Evolutionary conservation across 1,140 invertebrate species (phyloP), one percentile per base, ranked within the genome.

Genomic region (Hycleus phaleratus): DNA sequence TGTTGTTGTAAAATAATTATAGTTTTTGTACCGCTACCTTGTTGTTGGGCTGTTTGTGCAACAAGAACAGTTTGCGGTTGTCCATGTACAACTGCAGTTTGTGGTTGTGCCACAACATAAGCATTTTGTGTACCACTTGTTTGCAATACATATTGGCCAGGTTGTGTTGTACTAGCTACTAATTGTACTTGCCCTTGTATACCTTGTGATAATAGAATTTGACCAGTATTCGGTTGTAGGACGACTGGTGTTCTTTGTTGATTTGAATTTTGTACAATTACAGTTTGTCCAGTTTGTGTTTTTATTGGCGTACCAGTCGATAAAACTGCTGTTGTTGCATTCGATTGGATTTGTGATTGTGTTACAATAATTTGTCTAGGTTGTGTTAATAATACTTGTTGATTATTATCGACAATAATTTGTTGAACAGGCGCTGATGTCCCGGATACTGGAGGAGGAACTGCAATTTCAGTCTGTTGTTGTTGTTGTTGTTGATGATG

Each of bases 1-100:
- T 85, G 83, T 26, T 83, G 84, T 62, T 87, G 85, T 10, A 87
- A 66, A 46, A 87, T 86, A 39, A 87, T 87, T 18, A 87, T 86
- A 0, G 85, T 87, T 62, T 87, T 87, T 0, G 83, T 76, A 9
- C 78, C 78, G 0, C 81, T 78, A 0, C 79, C 80, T 61, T 84
- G 81, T 52, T 84, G 82, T 48, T 82, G 81, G 0, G 80, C 74
- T 3, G 81, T 81, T 56, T 83, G 81, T 1, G 82, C 81, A 1
- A 84, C 77, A 0, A 84, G 68, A 0, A 84, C 81, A 0, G 81
- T 83, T 64, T 84, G 82, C 3, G 78, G 77, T 67, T 83, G 82
- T 2, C 81, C 82, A 52, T 82, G 78, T 0, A 82, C 78, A 3
- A 83, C 61, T 0, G 80, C 79, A 0, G 80, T 82, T 56, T 83